Conservation (phyloP, 2,113 vertebrate species). For the Apistogramma diplotaenia region DNA sequence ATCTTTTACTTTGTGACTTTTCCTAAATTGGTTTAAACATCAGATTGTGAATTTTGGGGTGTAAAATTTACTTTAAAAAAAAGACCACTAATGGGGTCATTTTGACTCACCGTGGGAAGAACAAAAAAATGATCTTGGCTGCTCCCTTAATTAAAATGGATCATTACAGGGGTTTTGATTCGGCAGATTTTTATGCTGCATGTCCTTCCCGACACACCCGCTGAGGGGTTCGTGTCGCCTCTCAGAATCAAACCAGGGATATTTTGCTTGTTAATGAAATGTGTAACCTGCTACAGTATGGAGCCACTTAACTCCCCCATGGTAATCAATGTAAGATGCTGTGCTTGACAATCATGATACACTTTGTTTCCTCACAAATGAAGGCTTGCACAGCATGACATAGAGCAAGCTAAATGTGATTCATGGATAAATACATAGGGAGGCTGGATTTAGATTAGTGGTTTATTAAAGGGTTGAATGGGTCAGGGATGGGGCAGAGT, state of each 20-base stretch:
- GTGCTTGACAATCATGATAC: neutral
- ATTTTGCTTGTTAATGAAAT: neutral
- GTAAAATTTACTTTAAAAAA: neutral
- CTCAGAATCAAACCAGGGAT: neutral
- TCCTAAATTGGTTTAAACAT: neutral
- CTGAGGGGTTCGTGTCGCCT: neutral
- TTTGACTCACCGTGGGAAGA: neutral
- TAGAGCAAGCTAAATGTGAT: neutral
- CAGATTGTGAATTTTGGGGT: neutral
- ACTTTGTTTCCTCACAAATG: neutral
- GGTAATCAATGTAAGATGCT: neutral
- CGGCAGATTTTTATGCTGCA: neutral
- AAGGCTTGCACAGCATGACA: neutral
- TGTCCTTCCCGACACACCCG: neutral
- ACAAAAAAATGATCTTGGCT: neutral
- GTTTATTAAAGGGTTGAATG: neutral
- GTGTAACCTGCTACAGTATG: neutral
- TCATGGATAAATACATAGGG: neutral
- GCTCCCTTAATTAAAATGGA: neutral
- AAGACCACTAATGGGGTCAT: neutral
- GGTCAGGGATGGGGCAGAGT: neutral
- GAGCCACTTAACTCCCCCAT: neutral
- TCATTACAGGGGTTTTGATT: fast-evolving
- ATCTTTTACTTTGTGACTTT: neutral
- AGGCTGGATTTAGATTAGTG: neutral